Base-by-base conservation (phyloP, 2,113 vertebrate species). In the Labrus mixtus region DNA sequence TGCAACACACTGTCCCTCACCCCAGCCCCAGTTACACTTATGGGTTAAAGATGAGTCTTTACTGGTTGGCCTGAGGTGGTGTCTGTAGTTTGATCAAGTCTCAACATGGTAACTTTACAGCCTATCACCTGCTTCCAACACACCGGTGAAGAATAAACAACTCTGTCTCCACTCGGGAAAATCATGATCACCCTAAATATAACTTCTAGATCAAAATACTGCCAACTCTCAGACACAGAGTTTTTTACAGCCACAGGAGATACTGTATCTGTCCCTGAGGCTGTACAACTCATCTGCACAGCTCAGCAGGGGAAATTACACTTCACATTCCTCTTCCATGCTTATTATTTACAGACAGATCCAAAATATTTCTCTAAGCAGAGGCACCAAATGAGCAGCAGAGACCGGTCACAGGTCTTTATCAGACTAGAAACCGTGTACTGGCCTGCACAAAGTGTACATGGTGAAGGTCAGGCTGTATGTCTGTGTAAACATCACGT, bases 271-370 rank as follows among this genome's bases (percentile, higher is more conserved):
- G 22, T 22, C 23, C 36, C 51, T 25, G 11, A 48, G 20, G 60
- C 48, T 48, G 58, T 25, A 9, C 43, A 41, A 23, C 15, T 39
- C 68, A 43, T 17, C 48, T 45, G 16, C 10, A 15, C 17, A n/a
- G 36, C 57, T 29, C 43, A 8, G 33, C 45, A 20, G 12, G 23
- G 20, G 12, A 39, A 33, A 51, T 25, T 3, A 15, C 62, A 60
- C 23, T 17, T 54, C 17, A 19, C 56, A 54, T 76, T 76, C 46
- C 48, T 15, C 15, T 46, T 23, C 6, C 58, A 48, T 63, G 41
- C 22, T 48, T 63, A 45, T 48, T 64, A 63, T 70, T 56, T 25
- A 64, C 50, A 29, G n/a, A 4, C n/a, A 53, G 12, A 29, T 39
- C n/a, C 16, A 15, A 41, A 25, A 50, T 59, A 39, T 50, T 33